phyloP scores from a whole-genome alignment of 2,797 vertebrate genomes.

The Eulemur rubriventer region DNA sequence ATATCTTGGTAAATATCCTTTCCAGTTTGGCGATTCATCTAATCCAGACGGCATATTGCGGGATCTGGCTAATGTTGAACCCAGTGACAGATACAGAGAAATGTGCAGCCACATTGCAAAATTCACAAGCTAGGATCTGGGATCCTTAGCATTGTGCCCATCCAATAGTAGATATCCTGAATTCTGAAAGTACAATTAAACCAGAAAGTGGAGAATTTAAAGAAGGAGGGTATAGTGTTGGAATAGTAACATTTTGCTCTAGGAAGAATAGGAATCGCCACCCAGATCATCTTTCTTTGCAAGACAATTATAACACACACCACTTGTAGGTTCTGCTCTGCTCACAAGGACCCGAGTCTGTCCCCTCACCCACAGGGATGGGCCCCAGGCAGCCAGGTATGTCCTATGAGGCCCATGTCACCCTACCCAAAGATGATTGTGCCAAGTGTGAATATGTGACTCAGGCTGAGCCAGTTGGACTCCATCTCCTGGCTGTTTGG shows the following conservation, averaged over 20 bases:
- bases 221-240: neutral
- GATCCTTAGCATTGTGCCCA: neutral
- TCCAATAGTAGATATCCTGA: neutral
- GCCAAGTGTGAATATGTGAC: neutral
- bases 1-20: neutral
- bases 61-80: neutral
- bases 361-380: rapidly evolving
- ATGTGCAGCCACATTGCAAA: neutral
- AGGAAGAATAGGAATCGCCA: neutral
- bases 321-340: neutral
- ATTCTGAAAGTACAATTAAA: neutral
- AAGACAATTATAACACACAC: neutral
- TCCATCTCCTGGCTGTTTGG: neutral
- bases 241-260: neutral
- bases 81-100: neutral
- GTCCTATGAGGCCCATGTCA: neutral
- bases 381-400: neutral
- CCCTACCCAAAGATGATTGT: neutral
- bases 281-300: neutral
- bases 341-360: neutral
- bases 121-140: neutral
- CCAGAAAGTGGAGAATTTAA: neutral
- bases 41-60: neutral
- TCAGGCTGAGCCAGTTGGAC: neutral
- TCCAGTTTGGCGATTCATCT: neutral